These are phyloP conservation scores for Drosophila anceps DNA, from an alignment of 2,888 invertebrate species.

Conservation along the genomic window DNA sequence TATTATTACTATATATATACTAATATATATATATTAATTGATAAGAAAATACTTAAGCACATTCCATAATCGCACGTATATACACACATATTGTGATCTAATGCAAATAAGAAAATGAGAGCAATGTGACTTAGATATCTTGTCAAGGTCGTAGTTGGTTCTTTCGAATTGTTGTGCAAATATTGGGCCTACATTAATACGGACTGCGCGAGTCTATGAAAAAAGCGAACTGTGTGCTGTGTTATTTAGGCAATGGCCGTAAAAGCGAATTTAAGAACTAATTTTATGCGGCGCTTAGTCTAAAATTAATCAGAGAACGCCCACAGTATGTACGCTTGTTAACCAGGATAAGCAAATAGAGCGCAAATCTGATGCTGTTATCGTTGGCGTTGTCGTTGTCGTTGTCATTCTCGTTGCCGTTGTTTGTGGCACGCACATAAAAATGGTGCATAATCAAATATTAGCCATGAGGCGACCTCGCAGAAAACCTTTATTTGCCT, in stretches of 20 bases:
- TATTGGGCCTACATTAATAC: constrained; percentile 13
- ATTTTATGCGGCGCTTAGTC: constrained; percentile 53
- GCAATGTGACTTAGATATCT: background rate
- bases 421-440: constrained; percentile 58
- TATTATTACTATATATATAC: constrained; percentile 2
- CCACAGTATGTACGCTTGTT: constrained; percentile 1
- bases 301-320: constrained; percentile 58
- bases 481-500: constrained; percentile 28
- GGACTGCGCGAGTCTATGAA: background rate
- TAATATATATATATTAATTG: background rate
- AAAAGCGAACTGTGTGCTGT: background rate
- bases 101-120: background rate
- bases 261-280: constrained; percentile 39
- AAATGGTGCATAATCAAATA: constrained; percentile 80
- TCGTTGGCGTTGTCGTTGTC: constrained; percentile 12
- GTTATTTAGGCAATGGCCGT: constrained; percentile 29
- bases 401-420: constrained; percentile 3
- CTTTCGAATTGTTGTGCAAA: constrained; percentile 21
- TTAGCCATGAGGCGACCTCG: constrained; percentile 49
- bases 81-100: background rate
- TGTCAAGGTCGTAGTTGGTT: background rate
- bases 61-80: background rate
- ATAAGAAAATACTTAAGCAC: background rate
- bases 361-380: constrained; percentile 10
- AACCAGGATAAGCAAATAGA: constrained; percentile 36